Percentiles rank a stretch among this genome's conserved stretches.
phyloP scores from a whole-genome alignment of 2,888 invertebrate species.

The Carpatolechia fugitivella region DNA sequence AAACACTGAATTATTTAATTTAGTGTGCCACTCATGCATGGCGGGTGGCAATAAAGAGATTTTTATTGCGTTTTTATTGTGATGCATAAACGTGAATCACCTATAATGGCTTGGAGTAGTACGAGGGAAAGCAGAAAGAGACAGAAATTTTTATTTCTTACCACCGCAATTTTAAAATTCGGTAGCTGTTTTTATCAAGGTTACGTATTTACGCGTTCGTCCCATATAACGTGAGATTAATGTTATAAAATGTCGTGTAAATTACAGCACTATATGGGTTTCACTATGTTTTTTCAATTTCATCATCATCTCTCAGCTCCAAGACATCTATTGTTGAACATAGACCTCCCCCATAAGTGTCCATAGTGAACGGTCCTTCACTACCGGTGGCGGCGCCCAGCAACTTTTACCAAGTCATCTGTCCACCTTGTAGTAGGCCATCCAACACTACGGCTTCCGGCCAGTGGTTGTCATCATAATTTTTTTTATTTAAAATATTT shows the following conservation, averaged over 20 bases:
- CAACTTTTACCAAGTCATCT: too few relatives aligned
- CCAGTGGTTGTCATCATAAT: too few relatives aligned
- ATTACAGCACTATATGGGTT: too few relatives aligned
- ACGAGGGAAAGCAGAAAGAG: constrained; percentile 16
- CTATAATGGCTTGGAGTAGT: constrained; percentile 24
- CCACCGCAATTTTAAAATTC: not conserved
- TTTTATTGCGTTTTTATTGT: constrained; percentile 76
- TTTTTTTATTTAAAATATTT: too few relatives aligned
- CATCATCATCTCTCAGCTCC: too few relatives aligned
- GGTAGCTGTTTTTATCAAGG: not conserved
- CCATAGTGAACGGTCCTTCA: too few relatives aligned
- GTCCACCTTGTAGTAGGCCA: too few relatives aligned
- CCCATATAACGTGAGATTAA: not conserved
- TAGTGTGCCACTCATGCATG: constrained; percentile 66
- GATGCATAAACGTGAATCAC: constrained; percentile 75
- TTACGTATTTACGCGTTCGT: not conserved
- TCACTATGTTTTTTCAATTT: too few relatives aligned
- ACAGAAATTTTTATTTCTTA: not conserved
- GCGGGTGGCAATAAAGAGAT: constrained; percentile 72
- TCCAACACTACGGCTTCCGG: too few relatives aligned
- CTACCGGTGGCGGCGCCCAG: too few relatives aligned
- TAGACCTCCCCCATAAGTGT: too few relatives aligned
- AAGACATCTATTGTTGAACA: too few relatives aligned
- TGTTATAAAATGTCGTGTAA: not conserved
- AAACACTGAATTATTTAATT: constrained; percentile 75